Percentiles rank a stretch among this genome's conserved stretches.
Evolutionary conservation across 2,113 vertebrate genomes (phyloP).

Genomic region (Struthio camelus): DNA sequence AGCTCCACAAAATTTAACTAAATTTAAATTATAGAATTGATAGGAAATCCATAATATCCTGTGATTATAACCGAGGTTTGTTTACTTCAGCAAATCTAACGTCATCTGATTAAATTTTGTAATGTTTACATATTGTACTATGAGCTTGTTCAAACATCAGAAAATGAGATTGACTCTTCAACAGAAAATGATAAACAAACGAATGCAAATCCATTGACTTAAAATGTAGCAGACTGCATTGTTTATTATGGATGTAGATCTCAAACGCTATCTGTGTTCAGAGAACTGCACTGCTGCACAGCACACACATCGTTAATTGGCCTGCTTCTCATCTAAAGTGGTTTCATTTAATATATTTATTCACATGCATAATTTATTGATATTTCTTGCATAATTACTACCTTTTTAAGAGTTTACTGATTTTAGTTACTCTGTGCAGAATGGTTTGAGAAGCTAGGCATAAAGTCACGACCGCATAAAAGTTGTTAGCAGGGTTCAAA

Average conservation of each 20-base stretch:
- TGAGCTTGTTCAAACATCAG: conserved; percentile 53
- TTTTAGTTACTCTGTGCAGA: conserved; percentile 32
- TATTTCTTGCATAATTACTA: conserved; percentile 15
- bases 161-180: conserved; percentile 43
- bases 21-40: conserved; percentile 7
- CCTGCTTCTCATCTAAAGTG: neutral
- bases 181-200: conserved; percentile 34
- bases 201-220: conserved; percentile 41
- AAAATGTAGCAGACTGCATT: neutral
- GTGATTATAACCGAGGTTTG: neutral
- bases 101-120: conserved; percentile 26
- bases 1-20: conserved; percentile 1
- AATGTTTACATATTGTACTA: conserved; percentile 29
- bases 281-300: neutral
- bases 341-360: conserved; percentile 34
- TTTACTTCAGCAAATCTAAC: conserved; percentile 26
- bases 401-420: neutral
- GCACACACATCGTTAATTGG: neutral
- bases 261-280: neutral
- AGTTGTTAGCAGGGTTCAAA: neutral
- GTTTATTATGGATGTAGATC: conserved; percentile 34
- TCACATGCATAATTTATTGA: conserved; percentile 35
- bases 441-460: neutral
- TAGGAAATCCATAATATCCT: conserved; percentile 23
- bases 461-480: neutral